A percentile compares a stretch with the other conserved stretches of the same genome.
Conservation (phyloP, 1,140 invertebrate species). For the Drosophila yakuba region DNA sequence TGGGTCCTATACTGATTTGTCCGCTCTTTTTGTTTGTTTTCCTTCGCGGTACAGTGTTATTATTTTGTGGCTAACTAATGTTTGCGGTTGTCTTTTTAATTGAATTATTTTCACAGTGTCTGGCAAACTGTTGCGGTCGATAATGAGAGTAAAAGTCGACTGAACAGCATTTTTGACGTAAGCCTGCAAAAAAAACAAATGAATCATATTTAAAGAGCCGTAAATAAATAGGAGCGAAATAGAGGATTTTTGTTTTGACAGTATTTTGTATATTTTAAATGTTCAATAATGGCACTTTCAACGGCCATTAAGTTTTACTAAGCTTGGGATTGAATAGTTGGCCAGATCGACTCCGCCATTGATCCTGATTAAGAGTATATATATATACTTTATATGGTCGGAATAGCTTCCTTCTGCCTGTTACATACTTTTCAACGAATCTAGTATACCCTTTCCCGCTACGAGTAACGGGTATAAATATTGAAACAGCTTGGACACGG, state of each 20-base stretch:
- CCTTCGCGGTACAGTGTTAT: neutral
- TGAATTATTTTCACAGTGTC: slow-evolving; percentile 43
- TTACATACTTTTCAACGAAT: too few species aligned
- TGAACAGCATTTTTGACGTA: neutral
- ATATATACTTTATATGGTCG: neutral
- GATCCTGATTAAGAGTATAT: neutral
- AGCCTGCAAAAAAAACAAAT: too few species aligned
- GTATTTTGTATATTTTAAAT: neutral
- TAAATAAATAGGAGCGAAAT: neutral
- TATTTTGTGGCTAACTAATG: slow-evolving; percentile 66
- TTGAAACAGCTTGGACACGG: slow-evolving; percentile 41
- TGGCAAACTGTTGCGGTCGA: slow-evolving; percentile 12
- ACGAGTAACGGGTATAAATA: neutral
- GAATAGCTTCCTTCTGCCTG: neutral
- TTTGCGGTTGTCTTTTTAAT: slow-evolving; percentile 67
- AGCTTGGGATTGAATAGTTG: too few species aligned
- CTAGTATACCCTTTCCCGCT: too few species aligned
- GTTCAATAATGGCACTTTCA: neutral
- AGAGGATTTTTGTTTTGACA: neutral
- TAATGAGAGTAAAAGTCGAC: neutral
- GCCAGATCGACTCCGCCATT: too few species aligned
- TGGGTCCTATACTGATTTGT: slow-evolving; percentile 45
- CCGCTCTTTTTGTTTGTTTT: slow-evolving; percentile 36
- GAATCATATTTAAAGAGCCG: too few species aligned
- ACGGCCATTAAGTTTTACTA: too few species aligned